Percentiles rank a stretch among this genome's conserved stretches.
phyloP scores from a whole-genome alignment of 1,140 invertebrate species.

The Calliopsis andreniformis region DNA sequence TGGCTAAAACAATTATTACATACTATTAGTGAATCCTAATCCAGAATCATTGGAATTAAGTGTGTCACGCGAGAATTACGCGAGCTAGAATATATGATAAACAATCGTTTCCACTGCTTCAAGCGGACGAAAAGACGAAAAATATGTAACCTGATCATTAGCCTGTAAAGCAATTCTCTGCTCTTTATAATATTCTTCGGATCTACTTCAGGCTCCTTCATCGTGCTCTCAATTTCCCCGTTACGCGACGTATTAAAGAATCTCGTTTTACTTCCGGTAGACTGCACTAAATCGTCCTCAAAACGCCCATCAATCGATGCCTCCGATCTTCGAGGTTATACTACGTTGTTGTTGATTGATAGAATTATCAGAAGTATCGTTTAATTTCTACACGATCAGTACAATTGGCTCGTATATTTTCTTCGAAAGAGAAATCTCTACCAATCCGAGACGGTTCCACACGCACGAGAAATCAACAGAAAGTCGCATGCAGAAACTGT shows the following conservation, averaged over 20 bases:
- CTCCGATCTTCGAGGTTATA: constrained; percentile 49
- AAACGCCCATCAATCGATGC: constrained; percentile 51
- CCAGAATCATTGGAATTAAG: too few species aligned
- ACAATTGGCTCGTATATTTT: constrained; percentile 2
- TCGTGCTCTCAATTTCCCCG: constrained; percentile 53
- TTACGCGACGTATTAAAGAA: constrained; percentile 60
- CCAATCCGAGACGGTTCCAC: neutral
- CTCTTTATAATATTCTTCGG: constrained; percentile 90
- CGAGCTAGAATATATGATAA: too few species aligned
- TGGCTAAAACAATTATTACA: constrained; percentile 85
- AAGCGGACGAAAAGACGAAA: neutral
- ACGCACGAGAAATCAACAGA: constrained; percentile 1
- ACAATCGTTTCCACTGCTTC: too few species aligned
- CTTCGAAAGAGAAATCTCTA: neutral
- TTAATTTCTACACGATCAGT: neutral
- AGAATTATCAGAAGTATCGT: neutral
- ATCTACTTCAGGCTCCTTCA: constrained; percentile 86
- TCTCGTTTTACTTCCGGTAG: constrained; percentile 42
- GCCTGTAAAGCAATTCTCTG: constrained; percentile 90
- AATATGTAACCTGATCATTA: constrained; percentile 90
- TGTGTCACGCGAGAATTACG: too few species aligned
- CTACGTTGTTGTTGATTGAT: constrained; percentile 30
- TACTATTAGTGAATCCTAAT: neutral
- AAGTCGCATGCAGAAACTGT: constrained; percentile 34
- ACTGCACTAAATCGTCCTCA: constrained; percentile 22